phyloP scores from a whole-genome alignment of 2,888 invertebrate genomes.

The Ophion obscuratus region DNA sequence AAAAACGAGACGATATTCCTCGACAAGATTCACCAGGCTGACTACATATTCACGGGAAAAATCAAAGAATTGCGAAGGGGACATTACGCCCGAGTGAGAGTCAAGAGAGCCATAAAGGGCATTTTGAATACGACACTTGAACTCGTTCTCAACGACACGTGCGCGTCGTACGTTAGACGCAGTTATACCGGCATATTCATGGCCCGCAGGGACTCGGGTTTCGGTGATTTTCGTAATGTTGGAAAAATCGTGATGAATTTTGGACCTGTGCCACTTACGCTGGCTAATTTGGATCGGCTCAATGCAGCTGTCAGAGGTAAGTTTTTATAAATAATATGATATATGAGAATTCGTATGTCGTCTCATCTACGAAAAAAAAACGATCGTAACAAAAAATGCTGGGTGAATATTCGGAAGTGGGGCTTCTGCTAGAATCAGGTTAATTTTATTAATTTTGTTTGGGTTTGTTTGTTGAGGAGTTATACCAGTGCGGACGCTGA shows the following conservation, averaged over 20 bases:
- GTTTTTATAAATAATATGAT: conserved; percentile 14
- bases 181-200: conserved; percentile 82
- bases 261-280: conserved; percentile 82
- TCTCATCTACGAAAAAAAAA: too few relatives aligned
- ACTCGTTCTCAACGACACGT: conserved; percentile 78
- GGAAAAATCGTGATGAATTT: conserved; percentile 80
- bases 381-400: too few relatives aligned
- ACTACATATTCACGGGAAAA: conserved; percentile 82
- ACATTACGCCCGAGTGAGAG: conserved; percentile 75
- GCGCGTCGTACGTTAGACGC: conserved; percentile 78
- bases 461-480: too few relatives aligned
- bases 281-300: conserved; percentile 82
- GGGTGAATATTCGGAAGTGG: too few relatives aligned
- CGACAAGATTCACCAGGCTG: conserved; percentile 76
- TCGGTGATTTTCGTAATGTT: conserved; percentile 60
- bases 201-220: conserved; percentile 70
- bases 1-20: conserved; percentile 79
- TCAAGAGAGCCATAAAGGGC: conserved; percentile 81
- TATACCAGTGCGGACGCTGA: too few relatives aligned
- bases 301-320: conserved; percentile 83
- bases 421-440: too few relatives aligned
- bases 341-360: not conserved
- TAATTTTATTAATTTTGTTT: too few relatives aligned
- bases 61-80: conserved; percentile 76
- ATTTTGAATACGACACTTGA: conserved; percentile 75